Conservation (phyloP, 2,113 vertebrate genomes). For the Zosterops hypoxanthus region DNA sequence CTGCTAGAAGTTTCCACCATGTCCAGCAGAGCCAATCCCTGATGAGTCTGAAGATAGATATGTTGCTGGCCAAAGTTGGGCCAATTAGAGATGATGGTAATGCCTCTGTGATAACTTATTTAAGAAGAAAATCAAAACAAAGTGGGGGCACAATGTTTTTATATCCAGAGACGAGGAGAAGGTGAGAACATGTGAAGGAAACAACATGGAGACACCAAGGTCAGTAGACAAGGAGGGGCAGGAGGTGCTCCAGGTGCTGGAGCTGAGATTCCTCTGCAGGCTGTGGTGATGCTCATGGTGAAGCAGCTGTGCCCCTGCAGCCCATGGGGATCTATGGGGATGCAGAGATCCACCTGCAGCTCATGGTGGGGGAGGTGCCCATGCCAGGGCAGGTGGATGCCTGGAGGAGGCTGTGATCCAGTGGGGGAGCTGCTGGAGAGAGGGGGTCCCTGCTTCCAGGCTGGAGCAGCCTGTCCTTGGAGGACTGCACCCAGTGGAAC, state of each 20-base stretch:
- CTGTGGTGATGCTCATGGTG: neutral
- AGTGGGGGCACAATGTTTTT: neutral
- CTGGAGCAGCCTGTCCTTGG: neutral
- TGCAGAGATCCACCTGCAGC: neutral
- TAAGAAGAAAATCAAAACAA: neutral
- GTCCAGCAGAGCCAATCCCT: neutral
- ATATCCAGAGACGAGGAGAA: neutral
- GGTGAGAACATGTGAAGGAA: neutral
- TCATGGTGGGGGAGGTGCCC: accelerated
- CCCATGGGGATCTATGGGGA: neutral
- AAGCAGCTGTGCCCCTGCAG: neutral
- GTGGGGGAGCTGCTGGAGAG: neutral
- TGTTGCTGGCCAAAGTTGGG: neutral
- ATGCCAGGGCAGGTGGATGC: neutral
- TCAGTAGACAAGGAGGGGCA: neutral
- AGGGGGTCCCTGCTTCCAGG: neutral
- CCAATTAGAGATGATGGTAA: neutral
- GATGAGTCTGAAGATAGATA: neutral
- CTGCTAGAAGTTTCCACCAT: neutral
- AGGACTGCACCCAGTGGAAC: neutral
- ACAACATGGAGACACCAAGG: neutral
- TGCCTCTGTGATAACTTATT: neutral
- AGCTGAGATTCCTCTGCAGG: neutral
- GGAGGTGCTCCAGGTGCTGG: accelerated
- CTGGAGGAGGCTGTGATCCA: neutral